Conservation (phyloP, 2,888 invertebrate genomes). For the Dryomyza anilis region DNA sequence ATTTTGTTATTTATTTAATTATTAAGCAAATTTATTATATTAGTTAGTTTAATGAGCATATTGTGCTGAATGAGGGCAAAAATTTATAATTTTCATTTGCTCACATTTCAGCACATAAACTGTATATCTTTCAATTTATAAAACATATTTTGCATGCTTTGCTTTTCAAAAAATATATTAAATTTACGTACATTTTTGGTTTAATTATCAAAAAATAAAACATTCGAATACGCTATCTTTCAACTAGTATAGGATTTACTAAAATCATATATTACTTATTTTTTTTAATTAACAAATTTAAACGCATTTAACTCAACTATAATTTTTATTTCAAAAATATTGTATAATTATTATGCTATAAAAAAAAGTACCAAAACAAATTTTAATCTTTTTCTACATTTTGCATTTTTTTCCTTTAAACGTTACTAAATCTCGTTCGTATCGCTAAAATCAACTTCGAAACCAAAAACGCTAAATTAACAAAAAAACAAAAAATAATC, state of each 20-base stretch:
- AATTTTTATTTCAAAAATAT: too few relatives aligned
- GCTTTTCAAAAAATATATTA: too few relatives aligned
- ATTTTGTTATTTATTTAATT: conserved; percentile 6
- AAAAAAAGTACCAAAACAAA: conserved; percentile 29
- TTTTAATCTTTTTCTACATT: conserved; percentile 46
- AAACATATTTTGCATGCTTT: conserved; percentile 39
- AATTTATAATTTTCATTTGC: too few relatives aligned
- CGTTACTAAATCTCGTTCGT: conserved; percentile 36
- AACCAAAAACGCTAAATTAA: too few relatives aligned
- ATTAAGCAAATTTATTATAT: conserved; percentile 18
- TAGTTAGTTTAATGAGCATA: not conserved
- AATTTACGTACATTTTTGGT: too few relatives aligned
- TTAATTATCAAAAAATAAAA: too few relatives aligned
- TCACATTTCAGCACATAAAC: too few relatives aligned
- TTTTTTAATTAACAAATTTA: too few relatives aligned
- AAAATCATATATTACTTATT: not conserved
- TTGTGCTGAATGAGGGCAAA: not conserved
- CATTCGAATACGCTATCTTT: too few relatives aligned
- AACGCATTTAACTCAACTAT: too few relatives aligned
- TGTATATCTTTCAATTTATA: conserved; percentile 6
- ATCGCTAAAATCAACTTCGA: conserved; percentile 43
- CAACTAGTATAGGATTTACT: too few relatives aligned
- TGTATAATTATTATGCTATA: conserved; percentile 16
- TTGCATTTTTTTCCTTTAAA: conserved; percentile 49
- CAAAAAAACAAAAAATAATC: too few relatives aligned